Conservation (phyloP, 2,113 vertebrate species). For the Dicentrarchus labrax region DNA sequence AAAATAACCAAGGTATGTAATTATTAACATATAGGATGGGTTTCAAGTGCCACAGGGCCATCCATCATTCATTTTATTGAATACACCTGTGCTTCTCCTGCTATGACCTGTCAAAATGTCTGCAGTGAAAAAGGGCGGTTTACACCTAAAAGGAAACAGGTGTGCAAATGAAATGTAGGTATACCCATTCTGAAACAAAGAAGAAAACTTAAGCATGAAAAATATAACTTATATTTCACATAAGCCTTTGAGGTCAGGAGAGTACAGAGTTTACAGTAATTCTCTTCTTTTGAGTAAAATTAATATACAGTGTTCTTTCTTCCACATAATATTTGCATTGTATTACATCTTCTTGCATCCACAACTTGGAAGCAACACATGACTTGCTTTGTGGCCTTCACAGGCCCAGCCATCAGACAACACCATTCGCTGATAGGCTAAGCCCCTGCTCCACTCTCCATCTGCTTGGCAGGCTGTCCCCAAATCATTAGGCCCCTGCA, state of each 20-base stretch:
- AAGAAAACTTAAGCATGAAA: background rate
- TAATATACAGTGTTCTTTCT: background rate
- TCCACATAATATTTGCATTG: background rate
- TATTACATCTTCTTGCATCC: background rate
- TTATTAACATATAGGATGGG: no score
- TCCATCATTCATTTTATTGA: background rate
- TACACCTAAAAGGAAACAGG: background rate
- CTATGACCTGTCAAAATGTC: background rate
- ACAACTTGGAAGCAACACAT: conserved; percentile 31
- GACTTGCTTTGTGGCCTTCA: conserved; percentile 34
- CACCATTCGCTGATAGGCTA: conserved; percentile 49
- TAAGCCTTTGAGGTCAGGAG: background rate
- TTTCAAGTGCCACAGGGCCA: background rate
- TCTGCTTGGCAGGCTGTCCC: conserved; percentile 75
- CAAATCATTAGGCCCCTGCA: conserved; percentile 76
- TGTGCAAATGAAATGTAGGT: background rate
- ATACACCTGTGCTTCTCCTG: background rate
- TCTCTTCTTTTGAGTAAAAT: background rate
- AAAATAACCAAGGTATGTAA: background rate
- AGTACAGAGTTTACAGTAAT: background rate
- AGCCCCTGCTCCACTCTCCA: conserved; percentile 63
- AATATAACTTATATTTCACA: background rate
- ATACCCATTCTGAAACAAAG: background rate
- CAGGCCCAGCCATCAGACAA: conserved; percentile 39
- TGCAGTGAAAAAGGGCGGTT: background rate